A percentile compares a stretch with the other conserved stretches of the same genome.
phyloP scores from a whole-genome alignment of 2,888 invertebrate genomes.

The Synergus laeviventris region DNA sequence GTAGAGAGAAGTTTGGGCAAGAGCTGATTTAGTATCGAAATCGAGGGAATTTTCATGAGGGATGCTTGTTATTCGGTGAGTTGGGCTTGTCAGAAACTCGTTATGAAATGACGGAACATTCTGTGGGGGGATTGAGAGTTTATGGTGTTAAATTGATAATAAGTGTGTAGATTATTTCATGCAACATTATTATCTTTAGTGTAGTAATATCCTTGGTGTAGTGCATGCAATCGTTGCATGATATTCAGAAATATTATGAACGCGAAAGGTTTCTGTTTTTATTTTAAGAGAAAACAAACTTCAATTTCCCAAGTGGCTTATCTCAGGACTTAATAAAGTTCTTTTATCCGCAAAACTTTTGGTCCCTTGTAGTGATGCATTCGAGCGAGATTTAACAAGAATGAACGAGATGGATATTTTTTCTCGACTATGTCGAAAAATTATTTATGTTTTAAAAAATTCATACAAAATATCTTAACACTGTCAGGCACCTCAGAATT shows the following conservation, averaged over 20 bases:
- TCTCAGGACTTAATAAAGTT: slow-evolving; percentile 32
- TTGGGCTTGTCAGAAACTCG: slow-evolving; percentile 6
- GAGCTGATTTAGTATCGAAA: slow-evolving; percentile 4
- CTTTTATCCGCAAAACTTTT: slow-evolving; percentile 22
- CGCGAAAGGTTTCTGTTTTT: neutral
- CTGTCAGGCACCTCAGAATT: too few relatives aligned
- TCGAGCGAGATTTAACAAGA: too few relatives aligned
- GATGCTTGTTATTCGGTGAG: slow-evolving; percentile 12
- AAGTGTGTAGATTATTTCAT: neutral
- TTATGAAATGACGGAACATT: neutral
- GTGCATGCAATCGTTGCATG: neutral
- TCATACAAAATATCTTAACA: too few relatives aligned
- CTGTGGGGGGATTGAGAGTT: neutral
- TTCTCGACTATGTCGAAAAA: too few relatives aligned
- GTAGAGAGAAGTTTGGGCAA: slow-evolving; percentile 2
- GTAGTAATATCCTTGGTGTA: too few relatives aligned
- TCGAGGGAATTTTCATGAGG: neutral
- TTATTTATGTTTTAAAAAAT: too few relatives aligned
- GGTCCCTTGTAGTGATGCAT: too few relatives aligned
- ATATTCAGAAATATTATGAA: neutral
- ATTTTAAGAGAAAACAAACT: slow-evolving; percentile 4
- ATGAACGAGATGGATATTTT: too few relatives aligned
- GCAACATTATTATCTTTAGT: neutral
- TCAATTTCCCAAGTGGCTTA: slow-evolving; percentile 25
- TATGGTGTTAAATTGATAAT: neutral